Percentiles rank a stretch among this genome's conserved stretches.
phyloP scores from a whole-genome alignment of 1,140 invertebrate species.

The Nasonia vitripennis region DNA sequence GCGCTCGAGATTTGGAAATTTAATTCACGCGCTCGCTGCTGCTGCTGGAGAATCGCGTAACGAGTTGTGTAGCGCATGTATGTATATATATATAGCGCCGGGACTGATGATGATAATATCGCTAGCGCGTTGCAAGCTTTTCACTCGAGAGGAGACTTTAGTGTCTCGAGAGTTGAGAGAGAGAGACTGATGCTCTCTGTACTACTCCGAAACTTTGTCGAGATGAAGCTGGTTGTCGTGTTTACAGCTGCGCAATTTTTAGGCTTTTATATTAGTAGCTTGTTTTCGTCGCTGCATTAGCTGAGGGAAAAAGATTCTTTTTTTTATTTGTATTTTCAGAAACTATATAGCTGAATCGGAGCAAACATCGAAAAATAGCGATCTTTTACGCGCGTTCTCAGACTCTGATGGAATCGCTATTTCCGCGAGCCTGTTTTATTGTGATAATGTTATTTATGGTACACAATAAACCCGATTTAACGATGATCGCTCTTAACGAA shows the following conservation, averaged over 20 bases:
- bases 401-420: background rate
- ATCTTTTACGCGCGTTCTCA: too few species aligned
- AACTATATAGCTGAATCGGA: too few species aligned
- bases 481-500: constrained; percentile 11
- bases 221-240: too few species aligned
- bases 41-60: background rate
- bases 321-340: too few species aligned
- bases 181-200: background rate
- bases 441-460: constrained; percentile 15
- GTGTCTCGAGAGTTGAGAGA: too few species aligned
- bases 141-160: background rate
- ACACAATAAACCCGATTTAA: constrained; percentile 22
- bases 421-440: background rate
- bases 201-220: background rate
- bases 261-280: too few species aligned
- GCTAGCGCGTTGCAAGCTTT: background rate
- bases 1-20: constrained; percentile 8
- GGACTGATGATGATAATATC: background rate
- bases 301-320: too few species aligned
- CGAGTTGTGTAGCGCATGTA: background rate
- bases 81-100: background rate
- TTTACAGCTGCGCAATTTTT: too few species aligned
- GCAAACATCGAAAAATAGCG: too few species aligned
- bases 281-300: too few species aligned
- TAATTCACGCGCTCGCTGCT: background rate